Base-by-base conservation (phyloP, 2,888 invertebrate genomes). In the Lobophora halterata region DNA sequence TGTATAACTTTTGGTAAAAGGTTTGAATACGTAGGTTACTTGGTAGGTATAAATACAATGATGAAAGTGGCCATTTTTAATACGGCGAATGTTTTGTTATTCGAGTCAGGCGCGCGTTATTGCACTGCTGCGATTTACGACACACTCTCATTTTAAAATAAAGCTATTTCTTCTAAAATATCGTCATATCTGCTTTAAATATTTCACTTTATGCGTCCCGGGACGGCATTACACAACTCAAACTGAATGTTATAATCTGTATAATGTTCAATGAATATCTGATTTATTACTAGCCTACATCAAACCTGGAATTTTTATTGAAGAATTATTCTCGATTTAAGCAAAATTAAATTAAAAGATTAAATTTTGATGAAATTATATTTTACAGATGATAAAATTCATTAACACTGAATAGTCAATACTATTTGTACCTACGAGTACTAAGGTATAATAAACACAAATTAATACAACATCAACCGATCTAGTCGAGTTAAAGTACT, bases 81-180 rank as follows among this genome's bases (percentile, higher is more conserved):
- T 72, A 65, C 65, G 64, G 66, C 62, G 62, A 64, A 52, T 63
- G 69, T 68, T 83, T 43, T 78, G 64, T 73, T 75, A 86, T 85
- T 85, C 85, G 58, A 66, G 49, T 48, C 77, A 67, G 57, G 66
- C 65, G 50, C 67, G 66, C 72, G 79, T 82, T 85, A 86, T 86
- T 80, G 79, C 81, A 75, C 67, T 65, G 57, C 58, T 65, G 66
- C 71, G 74, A 85, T 83, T 85, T 86, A 83, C 75, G 75, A 70
- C 69, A 58, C n/a, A 62, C 66, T 61, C 76, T 75, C 79, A 71
- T 76, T 85, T 83, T 80, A 76, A 81, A 82, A 83, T 83, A 80
- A 80, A 80, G 81, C 86, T 76, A 85, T 85, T 85, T 74, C 65
- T 75, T 75, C 72, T 85, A 80, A 87, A 82, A 86, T 85, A 87